Conservation (phyloP, 2,888 invertebrate genomes). For the Neocrepidodera transversa region DNA sequence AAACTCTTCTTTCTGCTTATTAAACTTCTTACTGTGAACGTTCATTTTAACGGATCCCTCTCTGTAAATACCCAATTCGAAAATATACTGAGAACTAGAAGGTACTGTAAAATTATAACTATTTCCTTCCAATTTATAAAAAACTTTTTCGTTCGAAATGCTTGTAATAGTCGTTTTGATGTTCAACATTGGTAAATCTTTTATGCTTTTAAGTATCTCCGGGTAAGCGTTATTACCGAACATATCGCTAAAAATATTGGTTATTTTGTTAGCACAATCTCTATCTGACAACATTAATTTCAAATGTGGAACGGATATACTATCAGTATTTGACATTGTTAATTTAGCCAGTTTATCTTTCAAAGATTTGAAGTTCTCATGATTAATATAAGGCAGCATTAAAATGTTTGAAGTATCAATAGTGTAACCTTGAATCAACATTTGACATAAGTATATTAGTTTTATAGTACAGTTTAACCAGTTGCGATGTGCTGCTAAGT, state of each 20-base stretch:
- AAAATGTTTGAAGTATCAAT: slow-evolving; percentile 76
- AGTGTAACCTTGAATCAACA: slow-evolving; percentile 91
- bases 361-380: slow-evolving; percentile 69
- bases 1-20: slow-evolving; percentile 93
- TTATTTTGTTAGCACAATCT: slow-evolving; percentile 31
- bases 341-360: slow-evolving; percentile 58
- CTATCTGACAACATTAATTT: slow-evolving; percentile 32
- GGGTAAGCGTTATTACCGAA: slow-evolving; percentile 37
- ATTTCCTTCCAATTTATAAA: slow-evolving; percentile 21
- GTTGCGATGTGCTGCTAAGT: slow-evolving; percentile 88
- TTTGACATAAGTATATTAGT: slow-evolving; percentile 83
- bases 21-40: slow-evolving; percentile 84
- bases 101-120: slow-evolving; percentile 18
- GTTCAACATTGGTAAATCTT: slow-evolving; percentile 53
- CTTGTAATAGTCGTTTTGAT: slow-evolving; percentile 43
- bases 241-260: slow-evolving; percentile 45
- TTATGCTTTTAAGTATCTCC: slow-evolving; percentile 51
- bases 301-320: slow-evolving; percentile 29
- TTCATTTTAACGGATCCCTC: slow-evolving; percentile 56
- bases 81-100: slow-evolving; percentile 44
- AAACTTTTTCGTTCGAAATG: slow-evolving; percentile 28
- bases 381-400: slow-evolving; percentile 78
- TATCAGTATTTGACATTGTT: slow-evolving; percentile 10
- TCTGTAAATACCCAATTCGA: slow-evolving; percentile 50
- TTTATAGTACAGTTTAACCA: slow-evolving; percentile 85